Conservation (phyloP, 2,797 vertebrate genomes). For the Taenioides sp. region DNA sequence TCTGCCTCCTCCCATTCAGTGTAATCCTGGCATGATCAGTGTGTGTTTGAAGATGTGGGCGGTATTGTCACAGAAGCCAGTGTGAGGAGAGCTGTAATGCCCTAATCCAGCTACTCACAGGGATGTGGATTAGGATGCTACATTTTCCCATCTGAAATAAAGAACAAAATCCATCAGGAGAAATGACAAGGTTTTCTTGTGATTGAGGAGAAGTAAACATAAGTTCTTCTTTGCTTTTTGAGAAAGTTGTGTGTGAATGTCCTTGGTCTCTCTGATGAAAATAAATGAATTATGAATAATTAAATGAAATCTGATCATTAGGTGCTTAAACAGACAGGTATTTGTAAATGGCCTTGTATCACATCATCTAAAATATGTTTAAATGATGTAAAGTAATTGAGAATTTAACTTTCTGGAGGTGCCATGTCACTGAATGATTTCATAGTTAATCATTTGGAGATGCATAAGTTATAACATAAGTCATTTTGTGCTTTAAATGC, state of each 20-base stretch:
- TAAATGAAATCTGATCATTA: too few species aligned
- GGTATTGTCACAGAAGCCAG: slow-evolving; percentile 57
- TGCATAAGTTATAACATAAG: too few species aligned
- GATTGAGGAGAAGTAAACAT: slow-evolving; percentile 20
- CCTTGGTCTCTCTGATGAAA: too few species aligned
- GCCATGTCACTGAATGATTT: too few species aligned
- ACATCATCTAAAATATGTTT: too few species aligned
- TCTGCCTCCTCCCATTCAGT: slow-evolving; percentile 42
- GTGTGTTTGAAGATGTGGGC: slow-evolving; percentile 59
- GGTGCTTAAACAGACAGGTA: too few species aligned
- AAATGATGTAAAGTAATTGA: too few species aligned
- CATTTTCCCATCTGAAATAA: slow-evolving; percentile 60
- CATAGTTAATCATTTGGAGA: too few species aligned
- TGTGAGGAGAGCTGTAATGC: slow-evolving; percentile 60
- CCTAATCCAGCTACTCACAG: slow-evolving; percentile 75
- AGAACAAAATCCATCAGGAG: slow-evolving; percentile 58
- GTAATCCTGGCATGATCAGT: slow-evolving; percentile 71
- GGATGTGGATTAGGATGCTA: slow-evolving; percentile 71
- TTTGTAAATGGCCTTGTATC: too few species aligned
- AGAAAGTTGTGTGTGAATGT: slow-evolving; percentile 6
- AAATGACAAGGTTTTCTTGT: slow-evolving; percentile 50
- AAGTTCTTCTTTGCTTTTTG: slow-evolving; percentile 21
- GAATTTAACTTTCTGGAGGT: too few species aligned
- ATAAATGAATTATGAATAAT: too few species aligned
- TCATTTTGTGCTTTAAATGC: too few species aligned